Conservation (phyloP, 2,888 invertebrate genomes). For the Metellina segmentata region DNA sequence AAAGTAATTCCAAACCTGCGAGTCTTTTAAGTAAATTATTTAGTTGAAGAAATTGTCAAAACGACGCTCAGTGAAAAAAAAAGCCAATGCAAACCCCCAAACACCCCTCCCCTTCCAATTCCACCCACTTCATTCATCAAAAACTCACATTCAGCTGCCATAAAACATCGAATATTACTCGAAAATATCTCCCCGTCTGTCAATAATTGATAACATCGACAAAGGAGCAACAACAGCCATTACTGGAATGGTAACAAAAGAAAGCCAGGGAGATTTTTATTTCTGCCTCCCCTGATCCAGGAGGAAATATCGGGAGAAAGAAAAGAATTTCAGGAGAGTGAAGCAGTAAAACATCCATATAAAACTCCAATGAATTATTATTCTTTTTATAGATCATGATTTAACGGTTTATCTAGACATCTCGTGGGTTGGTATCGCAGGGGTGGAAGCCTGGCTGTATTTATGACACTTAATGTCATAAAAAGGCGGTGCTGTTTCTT, state of each 20-base stretch:
- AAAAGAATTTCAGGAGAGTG: background rate
- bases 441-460: background rate
- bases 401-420: slow-evolving; percentile 11
- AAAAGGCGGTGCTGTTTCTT: background rate
- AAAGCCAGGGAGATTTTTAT: slow-evolving; percentile 10
- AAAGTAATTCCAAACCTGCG: no score
- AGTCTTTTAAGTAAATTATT: no score
- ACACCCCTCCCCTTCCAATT: background rate
- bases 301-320: background rate
- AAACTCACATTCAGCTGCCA: background rate
- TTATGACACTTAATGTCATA: background rate
- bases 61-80: no score
- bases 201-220: slow-evolving; percentile 28
- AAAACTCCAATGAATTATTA: slow-evolving; percentile 31
- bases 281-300: background rate
- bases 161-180: slow-evolving; percentile 25
- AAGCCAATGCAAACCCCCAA: no score
- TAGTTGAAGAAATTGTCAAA: no score
- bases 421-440: background rate
- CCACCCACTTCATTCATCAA: background rate
- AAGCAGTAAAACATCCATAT: background rate
- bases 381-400: slow-evolving; percentile 13
- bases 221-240: slow-evolving; percentile 8
- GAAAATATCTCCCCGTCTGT: background rate
- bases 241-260: background rate